phyloP scores from a whole-genome alignment of 2,888 invertebrate species.

The Noctuana brunneofusca region DNA sequence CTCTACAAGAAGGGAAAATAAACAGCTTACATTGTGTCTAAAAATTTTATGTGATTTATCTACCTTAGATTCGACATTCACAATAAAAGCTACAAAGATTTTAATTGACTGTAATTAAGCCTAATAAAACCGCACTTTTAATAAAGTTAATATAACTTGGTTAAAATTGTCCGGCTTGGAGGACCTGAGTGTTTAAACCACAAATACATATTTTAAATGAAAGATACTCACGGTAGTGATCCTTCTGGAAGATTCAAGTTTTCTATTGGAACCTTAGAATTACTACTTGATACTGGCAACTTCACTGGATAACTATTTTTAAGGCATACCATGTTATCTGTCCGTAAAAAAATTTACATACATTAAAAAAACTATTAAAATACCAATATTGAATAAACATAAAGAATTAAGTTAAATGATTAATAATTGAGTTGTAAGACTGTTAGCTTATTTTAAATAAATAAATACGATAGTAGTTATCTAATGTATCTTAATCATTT shows the following conservation, averaged over 20 bases:
- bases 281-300: conserved; percentile 44
- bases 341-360: conserved; percentile 36
- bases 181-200: background rate
- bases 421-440: too few relatives aligned
- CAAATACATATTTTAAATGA: conserved; percentile 43
- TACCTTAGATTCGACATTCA: too few relatives aligned
- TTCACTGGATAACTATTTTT: conserved; percentile 59
- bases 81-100: too few relatives aligned
- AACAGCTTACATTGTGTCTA: background rate
- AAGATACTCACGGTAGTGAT: conserved; percentile 58
- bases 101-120: too few relatives aligned
- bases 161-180: background rate
- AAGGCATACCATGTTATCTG: conserved; percentile 65
- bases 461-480: too few relatives aligned
- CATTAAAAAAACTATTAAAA: background rate
- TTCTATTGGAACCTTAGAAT: conserved; percentile 56
- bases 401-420: background rate
- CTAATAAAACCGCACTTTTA: too few relatives aligned
- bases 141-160: too few relatives aligned
- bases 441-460: too few relatives aligned
- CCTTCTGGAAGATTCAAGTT: conserved; percentile 61
- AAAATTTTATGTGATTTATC: too few relatives aligned
- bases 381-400: too few relatives aligned
- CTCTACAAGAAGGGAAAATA: conserved; percentile 67
- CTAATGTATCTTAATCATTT: too few relatives aligned